Base-by-base conservation (phyloP, 2,888 invertebrate genomes). In the Sipunculus nudus region DNA sequence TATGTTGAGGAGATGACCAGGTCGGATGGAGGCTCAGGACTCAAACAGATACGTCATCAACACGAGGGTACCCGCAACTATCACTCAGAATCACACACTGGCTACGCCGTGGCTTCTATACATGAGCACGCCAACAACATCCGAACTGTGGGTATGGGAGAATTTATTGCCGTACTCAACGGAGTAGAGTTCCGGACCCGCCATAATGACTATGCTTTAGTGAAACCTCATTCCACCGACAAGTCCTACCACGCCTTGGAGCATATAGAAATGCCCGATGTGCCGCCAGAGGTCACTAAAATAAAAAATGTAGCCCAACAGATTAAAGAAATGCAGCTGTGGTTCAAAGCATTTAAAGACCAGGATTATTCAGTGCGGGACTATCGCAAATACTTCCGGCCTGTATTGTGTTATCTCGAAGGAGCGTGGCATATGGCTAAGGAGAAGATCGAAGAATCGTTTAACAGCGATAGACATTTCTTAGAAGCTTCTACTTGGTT, bases 71-170 rank as follows among this genome's bases (percentile, higher is more conserved):
- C 71, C 4, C 50, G 59, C 28, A 54, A 72, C 0, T 76, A 76
- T 45, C 53, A 69, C 29, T 31, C 59, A 0, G 40, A 58, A 5
- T 65, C 74, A 1, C 67, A 60, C 61, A 45, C 68, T 2, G 56
- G 62, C 16, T 35, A 40, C 1, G 52, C 64, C 0, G 56, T 73
- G 5, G 65, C 64, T 1, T 62, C 76, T 5, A 65, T 76, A 1
- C 78, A 78, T 53, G 75, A 78, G 49, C 78, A 78, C 58, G 55
- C 75, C 6, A 72, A 78, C 62, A 71, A 75, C 50, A 68, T 71
- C 47, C 56, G 70, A 2, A 78, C 78, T 46, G 26, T 57, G n/a
- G 62, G 62, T 19, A 53, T 59, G 65, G 65, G n/a, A 2, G 61
- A 65, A 38, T 39, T 77, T 13, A 62, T 67, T 5, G 74, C 60